Evolutionary conservation across 2,888 invertebrate genomes (phyloP), one percentile per base, ranked within the genome.

Genomic region (Tenthredo mesomela): DNA sequence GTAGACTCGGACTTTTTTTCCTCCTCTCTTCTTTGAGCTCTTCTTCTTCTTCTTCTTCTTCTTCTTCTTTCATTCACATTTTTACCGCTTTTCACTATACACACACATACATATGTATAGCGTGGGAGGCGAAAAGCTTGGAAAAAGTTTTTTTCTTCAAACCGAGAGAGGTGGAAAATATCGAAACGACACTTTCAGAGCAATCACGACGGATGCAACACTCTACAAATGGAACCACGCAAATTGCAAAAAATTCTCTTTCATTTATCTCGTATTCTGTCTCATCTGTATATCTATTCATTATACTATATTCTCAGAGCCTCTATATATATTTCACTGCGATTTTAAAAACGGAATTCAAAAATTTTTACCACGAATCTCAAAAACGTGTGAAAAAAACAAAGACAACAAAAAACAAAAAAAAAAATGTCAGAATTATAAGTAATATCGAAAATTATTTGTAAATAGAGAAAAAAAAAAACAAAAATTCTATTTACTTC

Each of bases 161-260:
- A 80, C 37, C 15, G 58, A n/a, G 40, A n/a, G 25, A 21, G 21
- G 25, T 50, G 37, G 61, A 61, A 80, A 80, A 80, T 80, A 80
- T 80, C 80, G 61, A n/a, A 80, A 80, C 80, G 37, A 80, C 80
- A 40, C 80, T 80, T 80, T 80, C 61, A 37, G 25, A 80, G 80
- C 61, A 80, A 80, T 80, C 80, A 61, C 61, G 61, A 47, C 40
- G 75, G 50, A 54, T 77, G 75, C 61, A 80, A 37, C 80, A 33
- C 61, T 58, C 29, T 61, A 25, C 40, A 21, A 61, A 80, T 80
- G 80, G 21, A 40, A 61, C 40, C 61, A 37, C 6, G n/a, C 80
- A 21, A 58, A 80, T 80, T 80, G 80, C 58, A 80, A 80, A 80
- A 78, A 37, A 54, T 18, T 37, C 15, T 21, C n/a, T 25, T 58